Evolutionary conservation across 37 sponge, comb jelly and placozoan genomes (phyloP).

Genomic region (Spongilla lacustris): DNA sequence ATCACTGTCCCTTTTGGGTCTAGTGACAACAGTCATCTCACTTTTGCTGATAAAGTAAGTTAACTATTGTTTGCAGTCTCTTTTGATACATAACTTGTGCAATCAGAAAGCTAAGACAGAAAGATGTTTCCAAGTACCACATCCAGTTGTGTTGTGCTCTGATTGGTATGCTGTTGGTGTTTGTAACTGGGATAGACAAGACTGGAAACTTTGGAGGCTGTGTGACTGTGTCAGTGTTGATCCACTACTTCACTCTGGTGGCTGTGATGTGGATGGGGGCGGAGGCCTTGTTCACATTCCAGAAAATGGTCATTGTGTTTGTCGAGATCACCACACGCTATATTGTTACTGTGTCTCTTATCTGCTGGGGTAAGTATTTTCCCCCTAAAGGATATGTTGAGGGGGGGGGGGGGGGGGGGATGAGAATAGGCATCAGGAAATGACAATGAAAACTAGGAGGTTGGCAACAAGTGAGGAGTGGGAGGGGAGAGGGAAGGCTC

Average conservation of each 20-base stretch:
- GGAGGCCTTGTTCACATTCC: conserved; percentile 28
- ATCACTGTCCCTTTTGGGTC: conserved; percentile 31
- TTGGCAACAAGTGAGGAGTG: too few relatives aligned
- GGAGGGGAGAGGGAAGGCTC: too few relatives aligned
- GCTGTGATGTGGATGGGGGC: conserved; percentile 32
- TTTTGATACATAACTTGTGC: too few relatives aligned
- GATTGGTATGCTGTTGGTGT: conserved; percentile 41
- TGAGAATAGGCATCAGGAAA: neutral
- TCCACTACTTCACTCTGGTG: conserved; percentile 54
- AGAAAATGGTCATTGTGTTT: conserved; percentile 45
- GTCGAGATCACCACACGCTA: conserved; percentile 16
- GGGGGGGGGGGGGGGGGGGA: too few relatives aligned
- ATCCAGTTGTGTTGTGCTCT: conserved; percentile 49
- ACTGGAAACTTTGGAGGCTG: conserved; percentile 25
- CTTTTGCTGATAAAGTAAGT: conserved; percentile 23
- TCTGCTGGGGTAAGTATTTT: conserved; percentile 56
- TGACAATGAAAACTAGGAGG: too few relatives aligned
- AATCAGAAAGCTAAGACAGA: conserved; percentile 14
- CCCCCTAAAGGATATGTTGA: too few relatives aligned
- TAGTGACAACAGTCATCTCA: conserved; percentile 18
- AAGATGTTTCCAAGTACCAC: conserved; percentile 29
- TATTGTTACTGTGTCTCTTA: conserved; percentile 18
- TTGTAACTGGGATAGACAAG: conserved; percentile 27
- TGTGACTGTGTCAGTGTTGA: conserved; percentile 31
- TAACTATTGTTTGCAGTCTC: neutral